Evolutionary conservation across 2,797 vertebrate genomes (phyloP).

Genomic region (Acanthurus tractus): DNA sequence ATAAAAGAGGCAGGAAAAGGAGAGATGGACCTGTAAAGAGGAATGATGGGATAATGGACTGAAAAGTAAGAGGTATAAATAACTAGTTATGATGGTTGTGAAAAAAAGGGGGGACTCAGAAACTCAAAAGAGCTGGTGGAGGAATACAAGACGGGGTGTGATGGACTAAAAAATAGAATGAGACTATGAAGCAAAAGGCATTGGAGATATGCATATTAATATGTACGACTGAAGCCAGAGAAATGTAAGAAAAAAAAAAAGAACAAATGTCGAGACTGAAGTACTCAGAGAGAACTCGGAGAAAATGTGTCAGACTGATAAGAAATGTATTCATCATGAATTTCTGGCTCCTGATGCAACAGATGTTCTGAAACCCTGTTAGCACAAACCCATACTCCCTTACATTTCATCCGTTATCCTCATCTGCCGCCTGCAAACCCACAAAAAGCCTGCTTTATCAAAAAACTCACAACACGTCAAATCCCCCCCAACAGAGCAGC

Average conservation of each 20-base stretch:
- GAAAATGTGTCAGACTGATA: conserved; percentile 10
- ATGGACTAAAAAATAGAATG: conserved; percentile 8
- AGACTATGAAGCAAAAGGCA: conserved; percentile 9
- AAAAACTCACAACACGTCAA: conserved; percentile 6
- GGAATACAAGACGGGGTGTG: conserved; percentile 15
- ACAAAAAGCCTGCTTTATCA: conserved; percentile 24
- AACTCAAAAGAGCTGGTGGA: conserved; percentile 7
- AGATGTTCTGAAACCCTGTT: conserved; percentile 51
- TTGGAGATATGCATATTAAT: conserved; percentile 9
- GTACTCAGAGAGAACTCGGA: neutral
- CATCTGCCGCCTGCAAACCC: conserved; percentile 19
- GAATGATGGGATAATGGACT: conserved; percentile 73
- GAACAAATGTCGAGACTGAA: conserved; percentile 1
- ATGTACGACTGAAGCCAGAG: neutral
- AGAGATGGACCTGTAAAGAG: conserved; percentile 68
- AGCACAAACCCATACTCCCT: conserved; percentile 13
- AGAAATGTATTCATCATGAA: conserved; percentile 43
- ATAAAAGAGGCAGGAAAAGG: conserved; percentile 63
- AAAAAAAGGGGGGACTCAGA: conserved; percentile 23
- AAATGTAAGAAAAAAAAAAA: conserved; percentile 4
- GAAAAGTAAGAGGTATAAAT: conserved; percentile 64
- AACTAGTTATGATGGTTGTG: conserved; percentile 60
- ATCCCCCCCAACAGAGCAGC: conserved; percentile 30
- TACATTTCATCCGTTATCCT: conserved; percentile 35
- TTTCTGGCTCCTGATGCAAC: conserved; percentile 33